These are phyloP conservation scores for Ancistrus triradiatus DNA, from an alignment of 2,113 vertebrate genomes.

Conservation along the genomic window DNA sequence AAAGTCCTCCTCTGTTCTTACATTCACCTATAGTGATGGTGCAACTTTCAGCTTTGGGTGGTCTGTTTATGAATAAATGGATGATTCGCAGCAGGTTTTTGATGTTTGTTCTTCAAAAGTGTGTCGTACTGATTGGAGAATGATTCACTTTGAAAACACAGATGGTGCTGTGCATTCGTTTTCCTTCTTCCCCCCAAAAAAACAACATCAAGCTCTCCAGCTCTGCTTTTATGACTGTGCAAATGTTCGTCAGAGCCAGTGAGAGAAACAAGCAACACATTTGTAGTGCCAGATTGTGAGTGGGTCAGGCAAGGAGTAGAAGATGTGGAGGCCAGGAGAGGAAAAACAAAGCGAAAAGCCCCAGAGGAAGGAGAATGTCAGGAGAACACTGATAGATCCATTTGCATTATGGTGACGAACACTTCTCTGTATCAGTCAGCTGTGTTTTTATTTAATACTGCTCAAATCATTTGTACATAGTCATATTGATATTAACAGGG, in stretches of 20 bases:
- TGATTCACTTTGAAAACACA: constrained; percentile 47
- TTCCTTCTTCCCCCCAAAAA: constrained; percentile 19
- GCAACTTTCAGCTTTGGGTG: not conserved
- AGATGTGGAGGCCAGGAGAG: constrained; percentile 34
- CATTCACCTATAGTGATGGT: no score
- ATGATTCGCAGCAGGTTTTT: constrained; percentile 2
- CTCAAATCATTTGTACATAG: no score
- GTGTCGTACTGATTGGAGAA: constrained; percentile 32
- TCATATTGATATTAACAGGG: no score
- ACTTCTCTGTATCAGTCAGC: no score
- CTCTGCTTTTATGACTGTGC: constrained; percentile 38
- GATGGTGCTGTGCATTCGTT: constrained; percentile 36
- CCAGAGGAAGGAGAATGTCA: no score
- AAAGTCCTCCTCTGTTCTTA: no score
- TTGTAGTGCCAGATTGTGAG: constrained; percentile 44
- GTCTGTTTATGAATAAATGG: constrained; percentile 19
- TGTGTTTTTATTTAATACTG: no score
- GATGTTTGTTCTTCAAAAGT: constrained; percentile 32
- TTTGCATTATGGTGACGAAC: no score
- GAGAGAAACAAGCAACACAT: constrained; percentile 45
- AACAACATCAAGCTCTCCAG: constrained; percentile 29
- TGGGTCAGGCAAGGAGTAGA: constrained; percentile 34
- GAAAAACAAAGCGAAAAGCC: no score
- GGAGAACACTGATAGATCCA: no score
- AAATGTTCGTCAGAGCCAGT: constrained; percentile 40